Percentiles rank a stretch among this genome's conserved stretches.
These are phyloP conservation scores for Hyposoter didymator DNA, from an alignment of 2,888 invertebrate species.

Conservation along the genomic window DNA sequence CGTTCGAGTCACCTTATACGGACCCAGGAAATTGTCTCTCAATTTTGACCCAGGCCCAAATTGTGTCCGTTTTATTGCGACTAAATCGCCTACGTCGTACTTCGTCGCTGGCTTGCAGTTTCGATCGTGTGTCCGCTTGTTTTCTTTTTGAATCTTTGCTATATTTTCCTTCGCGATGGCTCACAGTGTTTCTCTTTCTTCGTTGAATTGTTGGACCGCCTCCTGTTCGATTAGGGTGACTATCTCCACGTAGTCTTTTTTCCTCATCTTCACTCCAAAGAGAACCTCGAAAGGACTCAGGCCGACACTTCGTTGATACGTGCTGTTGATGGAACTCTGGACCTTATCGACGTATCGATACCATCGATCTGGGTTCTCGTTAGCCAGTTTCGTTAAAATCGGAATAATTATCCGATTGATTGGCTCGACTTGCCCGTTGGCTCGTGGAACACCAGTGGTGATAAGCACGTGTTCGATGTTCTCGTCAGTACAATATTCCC, in stretches of 20 bases:
- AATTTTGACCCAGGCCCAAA: constrained; percentile 67
- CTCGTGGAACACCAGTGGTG: constrained; percentile 69
- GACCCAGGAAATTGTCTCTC: constrained; percentile 66
- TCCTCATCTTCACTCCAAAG: constrained; percentile 56
- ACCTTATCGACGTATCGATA: constrained; percentile 37
- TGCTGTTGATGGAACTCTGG: constrained; percentile 36
- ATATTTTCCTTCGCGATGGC: constrained; percentile 62
- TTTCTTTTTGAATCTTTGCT: constrained; percentile 72
- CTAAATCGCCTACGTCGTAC: constrained; percentile 68
- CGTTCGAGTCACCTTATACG: constrained; percentile 60
- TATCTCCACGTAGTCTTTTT: constrained; percentile 52
- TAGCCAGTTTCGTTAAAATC: constrained; percentile 21
- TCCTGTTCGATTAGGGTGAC: constrained; percentile 62
- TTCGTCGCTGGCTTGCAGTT: constrained; percentile 68
- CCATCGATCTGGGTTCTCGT: constrained; percentile 33
- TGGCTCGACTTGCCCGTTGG: neutral
- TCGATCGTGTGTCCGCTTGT: constrained; percentile 63
- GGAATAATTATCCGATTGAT: neutral
- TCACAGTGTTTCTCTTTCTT: constrained; percentile 59
- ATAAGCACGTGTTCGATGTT: constrained; percentile 69
- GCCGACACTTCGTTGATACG: constrained; percentile 21
- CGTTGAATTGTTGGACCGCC: constrained; percentile 52
- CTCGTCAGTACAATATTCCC: constrained; percentile 54
- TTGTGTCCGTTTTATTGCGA: constrained; percentile 68
- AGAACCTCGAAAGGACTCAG: constrained; percentile 43